Conservation (phyloP, 2,888 invertebrate genomes). For the Eupithecia pulchellata region DNA sequence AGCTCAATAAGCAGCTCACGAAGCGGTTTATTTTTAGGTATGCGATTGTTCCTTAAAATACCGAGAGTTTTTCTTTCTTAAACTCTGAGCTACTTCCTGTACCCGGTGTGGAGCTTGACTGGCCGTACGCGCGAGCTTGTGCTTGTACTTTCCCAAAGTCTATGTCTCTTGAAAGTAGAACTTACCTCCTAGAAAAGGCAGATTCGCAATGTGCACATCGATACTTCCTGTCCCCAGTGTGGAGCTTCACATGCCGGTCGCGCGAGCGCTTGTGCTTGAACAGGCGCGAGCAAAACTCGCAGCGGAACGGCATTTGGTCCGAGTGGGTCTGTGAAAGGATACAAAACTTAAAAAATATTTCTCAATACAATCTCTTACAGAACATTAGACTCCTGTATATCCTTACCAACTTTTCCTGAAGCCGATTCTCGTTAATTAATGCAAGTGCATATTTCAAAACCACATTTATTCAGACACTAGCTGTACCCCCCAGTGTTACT, state of each 20-base stretch:
- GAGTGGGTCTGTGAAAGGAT: conserved; percentile 91
- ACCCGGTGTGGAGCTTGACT: too few relatives aligned
- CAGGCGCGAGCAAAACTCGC: conserved; percentile 95
- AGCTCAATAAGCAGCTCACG: background rate
- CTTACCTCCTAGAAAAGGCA: conserved; percentile 95
- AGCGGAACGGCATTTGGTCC: conserved; percentile 96
- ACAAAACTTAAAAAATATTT: background rate
- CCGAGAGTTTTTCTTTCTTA: background rate
- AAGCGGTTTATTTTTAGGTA: background rate
- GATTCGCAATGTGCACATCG: conserved; percentile 96
- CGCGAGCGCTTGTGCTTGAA: conserved; percentile 98
- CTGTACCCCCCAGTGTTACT: too few relatives aligned
- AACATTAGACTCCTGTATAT: background rate
- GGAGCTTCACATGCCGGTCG: conserved; percentile 96
- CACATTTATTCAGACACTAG: too few relatives aligned
- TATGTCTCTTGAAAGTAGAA: background rate
- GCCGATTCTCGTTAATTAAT: background rate
- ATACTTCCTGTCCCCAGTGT: conserved; percentile 96
- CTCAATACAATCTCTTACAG: background rate
- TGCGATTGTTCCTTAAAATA: background rate
- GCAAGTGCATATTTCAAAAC: background rate
- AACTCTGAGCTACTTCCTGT: background rate
- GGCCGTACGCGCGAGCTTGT: too few relatives aligned
- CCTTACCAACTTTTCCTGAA: background rate
- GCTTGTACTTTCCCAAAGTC: background rate